Evolutionary conservation across 2,797 vertebrate genomes (phyloP).

Genomic region (Syngnathus acus): DNA sequence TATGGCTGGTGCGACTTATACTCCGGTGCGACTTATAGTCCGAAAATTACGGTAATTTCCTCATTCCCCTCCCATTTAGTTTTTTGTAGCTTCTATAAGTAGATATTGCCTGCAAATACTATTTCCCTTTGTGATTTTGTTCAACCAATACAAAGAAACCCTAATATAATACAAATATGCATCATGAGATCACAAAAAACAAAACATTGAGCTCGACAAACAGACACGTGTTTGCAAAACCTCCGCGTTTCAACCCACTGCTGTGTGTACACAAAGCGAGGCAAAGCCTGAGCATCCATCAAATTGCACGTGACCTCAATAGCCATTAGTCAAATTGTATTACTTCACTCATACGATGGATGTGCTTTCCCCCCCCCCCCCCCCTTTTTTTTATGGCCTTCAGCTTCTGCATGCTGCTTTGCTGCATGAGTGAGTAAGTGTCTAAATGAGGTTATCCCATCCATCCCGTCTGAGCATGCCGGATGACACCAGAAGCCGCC

Average conservation of each 20-base stretch:
- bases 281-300: slow-evolving; percentile 15
- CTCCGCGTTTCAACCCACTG: not conserved
- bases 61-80: not conserved
- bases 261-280: slow-evolving; percentile 6
- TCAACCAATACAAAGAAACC: not conserved
- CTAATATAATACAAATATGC: slow-evolving; percentile 13
- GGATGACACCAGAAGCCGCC: slow-evolving; percentile 49
- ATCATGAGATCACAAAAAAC: slow-evolving; percentile 18
- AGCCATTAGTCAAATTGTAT: slow-evolving; percentile 24
- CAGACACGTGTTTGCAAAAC: not conserved
- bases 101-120: not conserved
- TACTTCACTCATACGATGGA: slow-evolving; percentile 15
- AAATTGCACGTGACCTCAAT: slow-evolving; percentile 27
- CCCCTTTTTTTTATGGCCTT: slow-evolving; percentile 18
- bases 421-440: slow-evolving; percentile 56
- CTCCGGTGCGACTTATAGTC: no score
- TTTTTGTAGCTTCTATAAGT: not conserved
- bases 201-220: slow-evolving; percentile 10
- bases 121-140: not conserved
- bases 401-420: slow-evolving; percentile 22
- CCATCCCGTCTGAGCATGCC: slow-evolving; percentile 30
- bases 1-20: no score
- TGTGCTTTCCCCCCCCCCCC: no score
- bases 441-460: slow-evolving; percentile 53
- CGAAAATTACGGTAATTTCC: no score